Evolutionary conservation across 1,140 invertebrate species (phyloP).

Genomic region (Thaumetopoea pityocampa): DNA sequence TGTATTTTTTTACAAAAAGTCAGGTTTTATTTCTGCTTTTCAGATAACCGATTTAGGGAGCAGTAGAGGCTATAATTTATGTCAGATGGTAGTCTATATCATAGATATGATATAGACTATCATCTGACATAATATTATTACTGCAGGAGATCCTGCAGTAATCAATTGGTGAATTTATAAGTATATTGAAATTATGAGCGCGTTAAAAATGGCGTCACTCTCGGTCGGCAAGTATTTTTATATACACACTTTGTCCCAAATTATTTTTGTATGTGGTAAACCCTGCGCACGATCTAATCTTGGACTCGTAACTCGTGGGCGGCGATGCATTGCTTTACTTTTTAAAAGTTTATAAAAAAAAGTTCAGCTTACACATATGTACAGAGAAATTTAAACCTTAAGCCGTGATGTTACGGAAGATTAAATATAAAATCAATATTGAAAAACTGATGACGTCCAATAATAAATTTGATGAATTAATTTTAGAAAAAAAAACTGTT

Average conservation of each 20-base stretch:
- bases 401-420: background rate
- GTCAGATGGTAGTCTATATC: no score
- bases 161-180: no score
- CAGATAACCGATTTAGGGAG: no score
- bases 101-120: no score
- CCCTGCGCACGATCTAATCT: constrained; percentile 22
- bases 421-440: background rate
- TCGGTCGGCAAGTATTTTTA: background rate
- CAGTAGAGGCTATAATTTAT: no score
- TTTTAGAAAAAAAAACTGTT: constrained; percentile 7
- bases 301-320: constrained; percentile 22
- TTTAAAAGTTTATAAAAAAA: constrained; percentile 28
- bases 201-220: background rate
- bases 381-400: constrained; percentile 9
- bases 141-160: no score
- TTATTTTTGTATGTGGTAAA: constrained; percentile 27
- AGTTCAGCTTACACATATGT: background rate
- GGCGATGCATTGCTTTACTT: constrained; percentile 30
- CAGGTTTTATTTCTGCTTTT: no score
- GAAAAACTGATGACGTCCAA: constrained; percentile 2
- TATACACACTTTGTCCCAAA: constrained; percentile 16
- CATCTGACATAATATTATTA: no score
- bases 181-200: no score
- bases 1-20: no score
- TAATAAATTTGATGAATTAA: constrained; percentile 1